phyloP scores from a whole-genome alignment of 2,888 invertebrate genomes.

The Drosophila affinis region DNA sequence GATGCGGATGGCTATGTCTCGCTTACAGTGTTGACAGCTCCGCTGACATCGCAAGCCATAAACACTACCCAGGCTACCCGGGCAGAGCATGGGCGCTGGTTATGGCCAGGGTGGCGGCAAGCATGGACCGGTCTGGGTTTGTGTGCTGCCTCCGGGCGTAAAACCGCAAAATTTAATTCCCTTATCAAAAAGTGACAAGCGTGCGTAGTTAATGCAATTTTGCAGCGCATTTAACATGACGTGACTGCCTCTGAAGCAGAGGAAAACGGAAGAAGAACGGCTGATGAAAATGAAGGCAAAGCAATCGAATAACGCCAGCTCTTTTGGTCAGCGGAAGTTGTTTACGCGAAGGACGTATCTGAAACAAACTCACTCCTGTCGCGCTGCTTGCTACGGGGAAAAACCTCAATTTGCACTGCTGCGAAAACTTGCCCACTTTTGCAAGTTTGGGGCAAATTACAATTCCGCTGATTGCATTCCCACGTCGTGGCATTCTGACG shows the following conservation, averaged over 20 bases:
- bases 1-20: conserved; percentile 54
- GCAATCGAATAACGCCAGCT: background rate
- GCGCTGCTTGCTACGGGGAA: conserved; percentile 15
- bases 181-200: conserved; percentile 84
- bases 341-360: conserved; percentile 56
- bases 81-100: background rate
- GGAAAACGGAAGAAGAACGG: conserved; percentile 4
- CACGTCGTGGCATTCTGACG: conserved; percentile 15
- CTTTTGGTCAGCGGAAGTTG: conserved; percentile 61
- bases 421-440: conserved; percentile 51
- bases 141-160: conserved; percentile 63
- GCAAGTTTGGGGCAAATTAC: conserved; percentile 82
- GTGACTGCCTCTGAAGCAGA: conserved; percentile 29
- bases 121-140: conserved; percentile 2
- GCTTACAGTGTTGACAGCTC: conserved; percentile 70
- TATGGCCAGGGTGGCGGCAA: too few relatives aligned
- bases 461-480: conserved; percentile 83
- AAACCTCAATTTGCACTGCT: conserved; percentile 71
- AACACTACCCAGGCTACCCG: conserved; percentile 50
- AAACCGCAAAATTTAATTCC: conserved; percentile 84
- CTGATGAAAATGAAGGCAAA: background rate
- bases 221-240: conserved; percentile 82
- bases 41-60: conserved; percentile 60
- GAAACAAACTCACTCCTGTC: background rate
- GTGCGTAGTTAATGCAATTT: conserved; percentile 84